Percentiles rank a stretch among this genome's conserved stretches.
Conservation (phyloP, 1,140 invertebrate species). For the Diploscapter pachys region DNA sequence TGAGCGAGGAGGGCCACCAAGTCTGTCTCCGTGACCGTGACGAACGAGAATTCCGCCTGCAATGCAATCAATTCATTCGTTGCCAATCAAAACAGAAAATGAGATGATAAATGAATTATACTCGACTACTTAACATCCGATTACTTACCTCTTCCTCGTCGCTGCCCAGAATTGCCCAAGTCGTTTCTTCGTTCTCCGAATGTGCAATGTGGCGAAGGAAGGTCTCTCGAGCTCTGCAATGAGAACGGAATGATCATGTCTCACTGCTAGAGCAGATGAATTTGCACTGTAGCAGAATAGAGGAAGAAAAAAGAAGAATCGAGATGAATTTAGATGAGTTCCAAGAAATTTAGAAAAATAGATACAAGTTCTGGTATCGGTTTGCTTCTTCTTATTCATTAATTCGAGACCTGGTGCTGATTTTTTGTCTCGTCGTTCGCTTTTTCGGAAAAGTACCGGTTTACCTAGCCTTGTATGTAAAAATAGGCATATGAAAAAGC, state of each 20-base stretch:
- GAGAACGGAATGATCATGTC: neutral
- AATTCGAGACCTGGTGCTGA: no score
- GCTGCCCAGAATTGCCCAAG: conserved; percentile 29
- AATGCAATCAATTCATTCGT: neutral
- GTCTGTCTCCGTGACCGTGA: conserved; percentile 24
- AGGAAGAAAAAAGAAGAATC: no score
- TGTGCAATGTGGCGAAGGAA: conserved; percentile 27
- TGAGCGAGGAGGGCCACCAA: conserved; percentile 28
- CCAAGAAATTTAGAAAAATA: no score
- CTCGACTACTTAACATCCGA: neutral
- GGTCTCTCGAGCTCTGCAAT: conserved; percentile 22
- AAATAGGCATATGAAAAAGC: no score
- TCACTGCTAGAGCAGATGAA: neutral
- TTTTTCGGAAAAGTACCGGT: no score
- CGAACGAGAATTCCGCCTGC: conserved; percentile 20
- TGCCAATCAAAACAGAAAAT: conserved; percentile 2
- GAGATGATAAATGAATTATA: neutral
- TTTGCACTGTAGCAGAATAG: no score
- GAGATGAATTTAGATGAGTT: no score
- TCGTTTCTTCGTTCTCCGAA: conserved; percentile 24
- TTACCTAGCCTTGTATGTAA: no score
- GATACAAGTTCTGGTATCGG: no score
- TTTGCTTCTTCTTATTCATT: no score
- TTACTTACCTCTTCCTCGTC: conserved; percentile 24
- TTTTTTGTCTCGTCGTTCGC: no score